Evolutionary conservation across 2,113 vertebrate genomes (phyloP).

Genomic region (Vulpes vulpes): DNA sequence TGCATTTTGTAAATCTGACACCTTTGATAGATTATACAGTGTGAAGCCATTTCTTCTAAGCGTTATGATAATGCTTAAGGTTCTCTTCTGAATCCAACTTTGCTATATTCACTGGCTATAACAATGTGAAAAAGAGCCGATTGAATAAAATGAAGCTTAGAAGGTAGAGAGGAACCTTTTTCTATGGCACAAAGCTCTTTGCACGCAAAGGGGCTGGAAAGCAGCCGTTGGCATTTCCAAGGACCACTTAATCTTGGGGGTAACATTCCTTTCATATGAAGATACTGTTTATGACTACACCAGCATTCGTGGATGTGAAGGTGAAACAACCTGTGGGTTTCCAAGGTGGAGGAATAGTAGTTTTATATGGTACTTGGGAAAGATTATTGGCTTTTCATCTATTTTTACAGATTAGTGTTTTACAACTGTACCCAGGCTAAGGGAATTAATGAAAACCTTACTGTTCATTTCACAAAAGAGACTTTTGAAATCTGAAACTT

Average conservation of each 20-base stretch:
- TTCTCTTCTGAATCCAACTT: conserved; percentile 90
- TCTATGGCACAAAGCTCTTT: conserved; percentile 85
- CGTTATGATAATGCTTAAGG: conserved; percentile 89
- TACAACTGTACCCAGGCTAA: conserved; percentile 32
- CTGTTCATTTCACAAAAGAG: conserved; percentile 58
- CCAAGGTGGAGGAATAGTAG: neutral
- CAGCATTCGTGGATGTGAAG: neutral
- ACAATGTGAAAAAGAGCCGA: conserved; percentile 87
- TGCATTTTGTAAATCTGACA: conserved; percentile 95
- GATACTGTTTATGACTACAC: conserved; percentile 16
- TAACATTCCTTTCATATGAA: conserved; percentile 75
- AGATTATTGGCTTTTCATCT: conserved; percentile 47
- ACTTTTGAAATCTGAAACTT: conserved; percentile 59
- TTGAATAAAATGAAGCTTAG: conserved; percentile 87
- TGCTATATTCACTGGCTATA: conserved; percentile 88
- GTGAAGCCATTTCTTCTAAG: conserved; percentile 92
- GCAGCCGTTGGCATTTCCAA: conserved; percentile 79
- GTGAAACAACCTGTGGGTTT: conserved; percentile 29
- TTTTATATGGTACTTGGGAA: conserved; percentile 50
- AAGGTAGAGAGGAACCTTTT: conserved; percentile 86
- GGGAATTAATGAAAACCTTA: conserved; percentile 54
- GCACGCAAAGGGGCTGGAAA: conserved; percentile 66
- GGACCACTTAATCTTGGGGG: conserved; percentile 74
- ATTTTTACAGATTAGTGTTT: conserved; percentile 54
- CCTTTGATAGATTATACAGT: conserved; percentile 94